A percentile compares a stretch with the other conserved stretches of the same genome.
phyloP scores from a whole-genome alignment of 2,113 vertebrate genomes.

The Semicossyphus pulcher region DNA sequence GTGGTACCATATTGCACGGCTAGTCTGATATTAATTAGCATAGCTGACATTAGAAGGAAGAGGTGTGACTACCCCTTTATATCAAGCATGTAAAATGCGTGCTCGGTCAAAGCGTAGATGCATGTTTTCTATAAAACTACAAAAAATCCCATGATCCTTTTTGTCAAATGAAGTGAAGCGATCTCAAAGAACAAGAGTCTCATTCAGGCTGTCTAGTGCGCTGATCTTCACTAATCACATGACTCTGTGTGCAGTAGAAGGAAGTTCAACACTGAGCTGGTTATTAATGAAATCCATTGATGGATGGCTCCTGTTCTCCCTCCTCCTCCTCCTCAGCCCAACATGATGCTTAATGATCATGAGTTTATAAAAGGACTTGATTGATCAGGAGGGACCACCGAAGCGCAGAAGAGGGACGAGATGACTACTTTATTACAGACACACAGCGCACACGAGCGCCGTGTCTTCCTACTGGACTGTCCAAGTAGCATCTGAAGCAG shows the following conservation, averaged over 20 bases:
- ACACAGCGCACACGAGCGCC: constrained; percentile 62
- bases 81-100: constrained; percentile 34
- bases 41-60: constrained; percentile 35
- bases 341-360: constrained; percentile 87
- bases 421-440: constrained; percentile 90
- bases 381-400: constrained; percentile 85
- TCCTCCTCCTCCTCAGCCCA: constrained; percentile 71
- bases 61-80: constrained; percentile 29
- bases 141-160: constrained; percentile 1
- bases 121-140: constrained; percentile 6
- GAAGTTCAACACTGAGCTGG: constrained; percentile 64
- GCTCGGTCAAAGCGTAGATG: background rate
- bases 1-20: constrained; percentile 86
- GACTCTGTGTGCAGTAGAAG: constrained; percentile 63
- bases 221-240: constrained; percentile 70
- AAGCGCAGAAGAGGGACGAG: constrained; percentile 81
- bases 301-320: constrained; percentile 75
- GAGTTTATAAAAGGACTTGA: constrained; percentile 88
- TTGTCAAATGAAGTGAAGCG: constrained; percentile 39
- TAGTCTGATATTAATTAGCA: constrained; percentile 76
- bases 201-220: constrained; percentile 58
- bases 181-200: constrained; percentile 56
- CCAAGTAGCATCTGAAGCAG: constrained; percentile 79
- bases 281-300: constrained; percentile 83
- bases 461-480: constrained; percentile 71